Evolutionary conservation across 2,113 vertebrate species (phyloP), one percentile per base, ranked within the genome.

Genomic region (Erinaceus europaeus): DNA sequence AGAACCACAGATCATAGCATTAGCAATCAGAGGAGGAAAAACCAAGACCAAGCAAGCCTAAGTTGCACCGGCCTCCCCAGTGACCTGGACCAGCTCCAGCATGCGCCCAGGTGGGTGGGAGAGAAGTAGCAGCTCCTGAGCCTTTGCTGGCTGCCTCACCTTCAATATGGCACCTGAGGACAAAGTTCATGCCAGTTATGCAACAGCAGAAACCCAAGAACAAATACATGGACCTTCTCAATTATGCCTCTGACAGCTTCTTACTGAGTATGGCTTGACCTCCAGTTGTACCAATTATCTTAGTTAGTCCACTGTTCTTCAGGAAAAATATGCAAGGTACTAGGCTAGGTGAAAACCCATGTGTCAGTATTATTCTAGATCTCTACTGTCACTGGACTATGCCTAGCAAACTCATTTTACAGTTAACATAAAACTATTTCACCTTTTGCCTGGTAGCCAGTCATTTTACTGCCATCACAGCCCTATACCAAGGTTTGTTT

Each of bases 371-470:
- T 57, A 90, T 32, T 64, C 21, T 32, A 55, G 84, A 87, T 32
- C 17, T 32, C 81, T 36, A 36, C 11, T 67, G 27, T 40, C 53
- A 55, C 13, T 73, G 38, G 10, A 25, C 20, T 69, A 71, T 29
- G 25, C 8, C 40, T 84, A 38, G 20, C 29, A 84, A 84, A 82
- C 25, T 88, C 57, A 91, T 48, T 65, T 78, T 61, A 89, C 27
- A 69, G 85, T 42, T 38, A 67, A 29, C n/a, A 81, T 36, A 52
- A 90, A 90, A n/a, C n/a, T n/a, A n/a, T n/a, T n/a, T n/a, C n/a
- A n/a, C n/a, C n/a, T n/a, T n/a, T n/a, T n/a, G n/a, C n/a, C n/a
- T n/a, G n/a, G n/a, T n/a, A n/a, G n/a, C n/a, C n/a, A n/a, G n/a
- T n/a, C n/a, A n/a, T n/a, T n/a, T n/a, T n/a, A n/a, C n/a, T n/a